Base-by-base conservation (phyloP, 2,113 vertebrate genomes). In the Todiramphus saurophagus region DNA sequence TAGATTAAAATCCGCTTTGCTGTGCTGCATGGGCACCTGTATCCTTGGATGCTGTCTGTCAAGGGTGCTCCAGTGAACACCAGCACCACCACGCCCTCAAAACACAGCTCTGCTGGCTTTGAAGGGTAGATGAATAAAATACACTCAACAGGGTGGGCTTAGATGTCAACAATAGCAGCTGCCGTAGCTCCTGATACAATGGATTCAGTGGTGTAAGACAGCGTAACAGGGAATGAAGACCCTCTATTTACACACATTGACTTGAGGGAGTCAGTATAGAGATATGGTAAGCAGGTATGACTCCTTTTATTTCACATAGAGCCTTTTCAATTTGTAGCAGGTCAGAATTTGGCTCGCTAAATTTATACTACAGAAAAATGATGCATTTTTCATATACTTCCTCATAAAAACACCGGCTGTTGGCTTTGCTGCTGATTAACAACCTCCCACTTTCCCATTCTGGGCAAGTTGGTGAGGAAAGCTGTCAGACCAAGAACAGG, bases 351-450 rank as follows among this genome's bases (percentile, higher is more conserved):
- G 41, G 28, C 72, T 77, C 0, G 0, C 39, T 92, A 70, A 46
- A 85, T 87, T 83, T 76, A 74, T 62, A 37, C 25, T 55, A 58
- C 31, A 88, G 60, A 80, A 90, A 16, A 87, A 80, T 20, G 14
- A 83, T 90, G 56, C 12, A 44, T 35, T 94, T 92, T 78, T 83
- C 60, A 44, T 39, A 5, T 25, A 63, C 93, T 90, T 93, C 55
- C 72, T 86, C 75, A 72, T 75, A 81, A 92, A 94, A 96, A 70
- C 39, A 93, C 64, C 3, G 20, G 27, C 82, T 96, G 75, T 51
- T 96, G 90, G 72, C 75, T 94, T 92, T 86, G 75, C 83, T 86
- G 73, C 72, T 93, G 85, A 95, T 94, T 86, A 95, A 74, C 73
- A 96, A 63, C 86, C 93, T 94, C 90, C 76, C 37, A 93, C 82